A percentile compares a stretch with the other conserved stretches of the same genome.
Evolutionary conservation across 2,113 vertebrate species (phyloP).

Genomic region (Cyphomyrus discorhynchus): DNA sequence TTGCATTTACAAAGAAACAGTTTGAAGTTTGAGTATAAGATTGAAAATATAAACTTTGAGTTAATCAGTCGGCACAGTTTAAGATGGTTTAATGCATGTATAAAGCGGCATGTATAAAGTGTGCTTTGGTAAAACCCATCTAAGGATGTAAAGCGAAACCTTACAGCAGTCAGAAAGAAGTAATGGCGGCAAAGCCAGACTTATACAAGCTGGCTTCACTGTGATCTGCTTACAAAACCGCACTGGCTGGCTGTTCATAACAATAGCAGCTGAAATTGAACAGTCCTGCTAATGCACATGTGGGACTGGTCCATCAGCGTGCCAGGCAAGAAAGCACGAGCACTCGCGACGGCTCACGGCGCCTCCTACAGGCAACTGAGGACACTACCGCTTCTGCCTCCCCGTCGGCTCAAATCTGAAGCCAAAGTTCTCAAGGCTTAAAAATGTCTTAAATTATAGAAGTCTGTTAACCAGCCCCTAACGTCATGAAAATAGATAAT

Average conservation of each 20-base stretch:
- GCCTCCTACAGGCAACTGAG: neutral
- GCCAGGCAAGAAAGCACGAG: neutral
- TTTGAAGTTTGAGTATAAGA: neutral
- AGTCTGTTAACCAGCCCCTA: neutral
- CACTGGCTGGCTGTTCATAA: neutral
- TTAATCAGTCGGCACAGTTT: neutral
- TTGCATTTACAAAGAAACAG: neutral
- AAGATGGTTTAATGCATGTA: neutral
- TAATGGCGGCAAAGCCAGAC: neutral
- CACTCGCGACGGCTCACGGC: neutral
- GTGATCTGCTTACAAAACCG: neutral
- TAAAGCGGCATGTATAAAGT: neutral
- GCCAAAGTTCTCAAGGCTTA: neutral
- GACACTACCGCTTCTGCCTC: neutral
- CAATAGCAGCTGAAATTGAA: neutral
- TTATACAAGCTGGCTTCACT: neutral
- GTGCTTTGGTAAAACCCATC: neutral
- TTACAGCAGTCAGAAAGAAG: neutral
- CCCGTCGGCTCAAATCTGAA: neutral
- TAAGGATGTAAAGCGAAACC: neutral
- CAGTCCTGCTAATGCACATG: neutral
- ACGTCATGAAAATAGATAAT: neutral
- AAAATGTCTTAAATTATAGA: neutral
- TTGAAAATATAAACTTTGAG: neutral
- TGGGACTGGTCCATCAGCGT: neutral